Percentiles rank a stretch among this genome's conserved stretches.
phyloP scores from a whole-genome alignment of 2,113 vertebrate genomes.

The Potamarius usumacintae region DNA sequence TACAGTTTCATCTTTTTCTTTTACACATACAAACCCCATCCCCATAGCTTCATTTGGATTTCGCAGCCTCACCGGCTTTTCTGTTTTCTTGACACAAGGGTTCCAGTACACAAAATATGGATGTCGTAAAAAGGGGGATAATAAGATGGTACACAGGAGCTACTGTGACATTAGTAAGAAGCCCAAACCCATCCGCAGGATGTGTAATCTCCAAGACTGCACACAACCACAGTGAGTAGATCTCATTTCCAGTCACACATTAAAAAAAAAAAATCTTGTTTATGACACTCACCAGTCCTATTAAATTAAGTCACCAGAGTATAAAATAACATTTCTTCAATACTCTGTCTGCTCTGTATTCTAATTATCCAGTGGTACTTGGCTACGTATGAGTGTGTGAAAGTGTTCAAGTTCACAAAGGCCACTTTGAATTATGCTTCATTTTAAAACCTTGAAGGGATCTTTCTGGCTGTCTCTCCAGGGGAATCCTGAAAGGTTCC shows the following conservation, averaged over 20 bases:
- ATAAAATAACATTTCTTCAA: not conserved
- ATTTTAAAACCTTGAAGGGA: not conserved
- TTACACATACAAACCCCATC: not conserved
- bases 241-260: not conserved
- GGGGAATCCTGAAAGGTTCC: not conserved
- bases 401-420: not conserved
- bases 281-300: not conserved
- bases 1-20: not conserved
- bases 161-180: slow-evolving; percentile 91
- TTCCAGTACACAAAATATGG: slow-evolving; percentile 96
- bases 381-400: not conserved
- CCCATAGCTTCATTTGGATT: not conserved
- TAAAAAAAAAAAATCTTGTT: not conserved
- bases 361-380: not conserved
- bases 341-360: not conserved
- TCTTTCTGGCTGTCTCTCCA: too few species aligned
- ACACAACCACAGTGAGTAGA: slow-evolving; percentile 87
- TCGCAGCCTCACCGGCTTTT: not conserved
- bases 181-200: slow-evolving; percentile 92
- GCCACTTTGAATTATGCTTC: not conserved
- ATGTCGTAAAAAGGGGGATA: slow-evolving; percentile 91
- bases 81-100: slow-evolving; percentile 69
- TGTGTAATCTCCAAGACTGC: slow-evolving; percentile 96
- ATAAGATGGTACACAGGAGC: slow-evolving; percentile 90
- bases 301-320: not conserved